A percentile compares a stretch with the other conserved stretches of the same genome.
Evolutionary conservation across 2,113 vertebrate genomes (phyloP).

Genomic region (Nothocercus nigrocapillus): DNA sequence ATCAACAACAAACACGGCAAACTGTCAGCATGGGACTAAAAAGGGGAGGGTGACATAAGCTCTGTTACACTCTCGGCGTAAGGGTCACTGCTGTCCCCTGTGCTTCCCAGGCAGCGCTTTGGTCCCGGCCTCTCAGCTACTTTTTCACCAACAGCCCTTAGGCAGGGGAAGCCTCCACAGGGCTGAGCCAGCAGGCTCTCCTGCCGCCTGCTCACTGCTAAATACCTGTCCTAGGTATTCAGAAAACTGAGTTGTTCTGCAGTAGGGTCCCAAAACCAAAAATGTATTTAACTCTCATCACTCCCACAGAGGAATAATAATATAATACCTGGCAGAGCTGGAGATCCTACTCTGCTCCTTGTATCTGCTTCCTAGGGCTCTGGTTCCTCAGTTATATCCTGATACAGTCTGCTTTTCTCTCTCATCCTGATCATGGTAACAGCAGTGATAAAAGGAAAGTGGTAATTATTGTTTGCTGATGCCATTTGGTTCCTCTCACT

Average conservation of each 20-base stretch:
- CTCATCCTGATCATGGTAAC: neutral
- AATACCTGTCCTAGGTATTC: neutral
- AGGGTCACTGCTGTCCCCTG: neutral
- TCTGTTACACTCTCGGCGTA: neutral
- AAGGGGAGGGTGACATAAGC: neutral
- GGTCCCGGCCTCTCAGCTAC: neutral
- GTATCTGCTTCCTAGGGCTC: accelerated
- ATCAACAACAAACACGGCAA: neutral
- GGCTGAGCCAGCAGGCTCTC: neutral
- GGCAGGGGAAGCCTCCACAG: neutral
- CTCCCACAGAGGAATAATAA: neutral
- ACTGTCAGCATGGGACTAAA: neutral
- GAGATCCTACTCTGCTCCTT: neutral
- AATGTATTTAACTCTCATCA: neutral
- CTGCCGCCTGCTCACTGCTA: neutral
- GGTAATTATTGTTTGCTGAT: neutral
- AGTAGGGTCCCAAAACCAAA: neutral
- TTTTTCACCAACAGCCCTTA: neutral
- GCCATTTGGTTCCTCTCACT: neutral
- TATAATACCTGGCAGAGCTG: neutral
- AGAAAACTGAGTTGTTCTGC: too few species aligned
- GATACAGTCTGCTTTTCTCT: neutral
- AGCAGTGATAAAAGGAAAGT: neutral
- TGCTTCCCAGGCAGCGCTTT: neutral
- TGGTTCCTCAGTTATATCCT: neutral